Evolutionary conservation across 1,140 invertebrate species (phyloP).

Genomic region (Periplaneta americana): DNA sequence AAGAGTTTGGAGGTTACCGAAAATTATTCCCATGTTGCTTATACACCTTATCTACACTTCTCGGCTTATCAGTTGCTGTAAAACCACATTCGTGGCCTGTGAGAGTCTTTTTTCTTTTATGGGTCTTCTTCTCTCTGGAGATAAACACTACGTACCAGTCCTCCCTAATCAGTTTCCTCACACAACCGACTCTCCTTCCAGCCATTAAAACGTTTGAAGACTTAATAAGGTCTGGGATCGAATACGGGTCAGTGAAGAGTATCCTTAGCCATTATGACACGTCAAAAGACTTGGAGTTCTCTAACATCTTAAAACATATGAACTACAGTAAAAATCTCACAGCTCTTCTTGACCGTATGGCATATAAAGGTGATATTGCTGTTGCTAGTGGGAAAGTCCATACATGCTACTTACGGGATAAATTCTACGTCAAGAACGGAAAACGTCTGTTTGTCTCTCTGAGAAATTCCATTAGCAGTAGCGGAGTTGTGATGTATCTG

Average conservation of each 20-base stretch:
- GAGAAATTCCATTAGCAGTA: background rate
- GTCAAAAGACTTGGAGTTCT: background rate
- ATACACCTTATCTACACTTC: background rate
- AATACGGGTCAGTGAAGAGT: background rate
- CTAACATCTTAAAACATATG: background rate
- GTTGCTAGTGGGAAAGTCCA: background rate
- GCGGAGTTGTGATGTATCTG: background rate
- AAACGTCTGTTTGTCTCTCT: background rate
- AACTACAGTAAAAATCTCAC: background rate
- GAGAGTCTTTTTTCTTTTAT: background rate
- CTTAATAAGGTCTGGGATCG: background rate
- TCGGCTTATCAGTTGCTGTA: background rate
- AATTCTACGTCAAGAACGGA: background rate
- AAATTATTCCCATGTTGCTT: background rate
- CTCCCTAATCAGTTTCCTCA: background rate
- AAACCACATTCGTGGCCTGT: background rate
- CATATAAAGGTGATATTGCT: background rate
- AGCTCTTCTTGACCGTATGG: background rate
- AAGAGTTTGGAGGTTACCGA: background rate
- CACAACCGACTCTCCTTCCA: background rate
- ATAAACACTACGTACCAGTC: background rate
- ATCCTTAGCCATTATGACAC: background rate
- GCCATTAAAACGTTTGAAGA: background rate
- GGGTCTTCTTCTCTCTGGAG: background rate
- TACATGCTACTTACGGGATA: background rate